Percentiles rank a stretch among this genome's conserved stretches.
phyloP scores from a whole-genome alignment of 37 sponge, comb jelly and placozoan species.

The Aplysina aerophoba region DNA sequence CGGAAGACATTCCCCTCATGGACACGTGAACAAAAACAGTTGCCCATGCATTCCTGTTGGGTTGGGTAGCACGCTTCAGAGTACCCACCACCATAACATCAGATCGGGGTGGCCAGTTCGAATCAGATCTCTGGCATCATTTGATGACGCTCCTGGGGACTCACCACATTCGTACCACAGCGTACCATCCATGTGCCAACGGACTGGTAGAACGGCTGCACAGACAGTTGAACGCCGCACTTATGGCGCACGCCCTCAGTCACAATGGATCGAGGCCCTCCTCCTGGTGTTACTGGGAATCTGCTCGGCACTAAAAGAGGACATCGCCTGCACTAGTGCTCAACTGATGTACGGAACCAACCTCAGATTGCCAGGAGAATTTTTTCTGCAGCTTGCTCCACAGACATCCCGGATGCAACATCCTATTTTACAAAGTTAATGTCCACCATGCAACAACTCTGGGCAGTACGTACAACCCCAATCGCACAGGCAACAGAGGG shows the following conservation, averaged over 20 bases:
- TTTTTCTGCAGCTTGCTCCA: conserved; percentile 23
- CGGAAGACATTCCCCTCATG: conserved; percentile 42
- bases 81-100: conserved; percentile 62
- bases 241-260: conserved; percentile 49
- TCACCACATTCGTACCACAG: conserved; percentile 48
- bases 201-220: conserved; percentile 67
- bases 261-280: conserved; percentile 57
- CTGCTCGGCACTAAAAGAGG: conserved; percentile 63
- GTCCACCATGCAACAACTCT: conserved; percentile 22
- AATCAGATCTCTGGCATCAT: conserved; percentile 48
- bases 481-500: too few species aligned
- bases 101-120: conserved; percentile 71
- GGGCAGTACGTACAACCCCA: background rate
- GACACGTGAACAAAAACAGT: conserved; percentile 9
- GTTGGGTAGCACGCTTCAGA: conserved; percentile 51
- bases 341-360: conserved; percentile 75
- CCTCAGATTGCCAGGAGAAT: conserved; percentile 69
- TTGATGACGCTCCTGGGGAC: conserved; percentile 53
- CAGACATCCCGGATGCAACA: conserved; percentile 26
- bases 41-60: conserved; percentile 31
- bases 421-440: conserved; percentile 39
- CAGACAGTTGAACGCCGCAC: conserved; percentile 61
- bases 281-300: conserved; percentile 63
- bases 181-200: conserved; percentile 67
- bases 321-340: conserved; percentile 54